Base-by-base conservation (phyloP, 2,797 vertebrate genomes). In the Tragelaphus eurycerus region DNA sequence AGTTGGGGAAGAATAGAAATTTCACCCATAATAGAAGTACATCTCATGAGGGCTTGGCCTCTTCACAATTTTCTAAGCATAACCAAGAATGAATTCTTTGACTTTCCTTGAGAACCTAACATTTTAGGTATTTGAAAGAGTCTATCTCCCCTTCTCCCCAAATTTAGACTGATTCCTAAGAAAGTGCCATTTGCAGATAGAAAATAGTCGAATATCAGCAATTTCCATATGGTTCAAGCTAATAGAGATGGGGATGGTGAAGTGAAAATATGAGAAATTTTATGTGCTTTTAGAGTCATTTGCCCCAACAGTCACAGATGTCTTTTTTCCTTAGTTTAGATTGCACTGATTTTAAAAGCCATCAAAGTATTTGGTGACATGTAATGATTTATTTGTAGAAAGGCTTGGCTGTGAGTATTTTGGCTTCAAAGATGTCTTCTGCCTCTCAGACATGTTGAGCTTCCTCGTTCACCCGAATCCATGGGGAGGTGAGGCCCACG, bases 41-140 rank as follows among this genome's bases (percentile, higher is more conserved):
- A 79, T 83, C n/a, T 90, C 82, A 38, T 15, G 11, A 67, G 55
- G 78, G 43, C 81, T 87, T 97, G 52, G 48, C 79, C 76, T 85
- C 67, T 48, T 95, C 29, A n/a, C 60, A 94, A 85, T 93, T 86
- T 89, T 89, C 31, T 23, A 89, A 31, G 46, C 16, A 13, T 60
- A 54, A 74, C 48, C 34, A 59, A 88, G 71, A 81, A 93, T 79
- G 52, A 86, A 86, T 93, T 85, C 86, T 67, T 67, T 12, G 17
- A 34, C 64, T 38, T 13, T 83, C 31, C n/a, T 92, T 78, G 86
- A 60, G 54, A 89, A 83, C 19, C 67, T 92, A 21, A 89, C 48
- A 74, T 79, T 93, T 96, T 62, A 94, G 60, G 59, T 86, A 86
- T 95, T 94, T 93, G 74, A 62, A 90, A 76, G 19, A 86, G 46